Evolutionary conservation across 2,797 vertebrate genomes (phyloP).

Genomic region (Acanthornis magna): DNA sequence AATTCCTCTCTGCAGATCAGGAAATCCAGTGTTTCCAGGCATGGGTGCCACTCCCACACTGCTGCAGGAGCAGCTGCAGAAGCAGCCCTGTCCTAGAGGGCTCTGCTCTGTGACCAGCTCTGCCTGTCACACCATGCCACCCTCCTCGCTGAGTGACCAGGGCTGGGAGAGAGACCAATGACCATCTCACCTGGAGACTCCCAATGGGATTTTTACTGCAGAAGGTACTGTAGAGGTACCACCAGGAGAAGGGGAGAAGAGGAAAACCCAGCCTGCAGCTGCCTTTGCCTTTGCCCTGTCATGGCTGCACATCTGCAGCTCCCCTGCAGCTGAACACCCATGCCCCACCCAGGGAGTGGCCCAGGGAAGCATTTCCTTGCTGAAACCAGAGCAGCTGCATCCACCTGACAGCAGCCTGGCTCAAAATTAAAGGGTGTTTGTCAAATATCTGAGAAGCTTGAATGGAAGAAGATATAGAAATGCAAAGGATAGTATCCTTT

Average conservation of each 20-base stretch:
- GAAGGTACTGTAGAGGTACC: background rate
- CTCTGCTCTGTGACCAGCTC: background rate
- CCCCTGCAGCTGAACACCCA: background rate
- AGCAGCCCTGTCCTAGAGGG: background rate
- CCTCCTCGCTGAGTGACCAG: accelerated
- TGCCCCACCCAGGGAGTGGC: background rate
- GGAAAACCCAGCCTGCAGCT: background rate
- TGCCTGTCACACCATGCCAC: background rate
- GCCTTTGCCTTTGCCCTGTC: background rate
- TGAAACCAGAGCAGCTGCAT: accelerated
- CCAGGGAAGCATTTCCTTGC: background rate
- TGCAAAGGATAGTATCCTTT: background rate
- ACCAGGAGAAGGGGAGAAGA: background rate
- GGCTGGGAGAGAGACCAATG: background rate
- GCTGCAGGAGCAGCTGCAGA: background rate
- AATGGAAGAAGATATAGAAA: background rate
- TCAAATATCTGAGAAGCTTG: background rate
- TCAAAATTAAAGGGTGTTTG: background rate
- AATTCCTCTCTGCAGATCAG: background rate
- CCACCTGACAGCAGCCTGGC: background rate
- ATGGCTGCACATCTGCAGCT: background rate
- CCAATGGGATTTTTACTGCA: accelerated
- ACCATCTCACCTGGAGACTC: background rate
- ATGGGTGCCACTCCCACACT: background rate
- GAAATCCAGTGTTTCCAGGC: constrained; percentile 41